Evolutionary conservation across 2,888 invertebrate genomes (phyloP), one percentile per base, ranked within the genome.

Genomic region (Willowsia nigromaculata): DNA sequence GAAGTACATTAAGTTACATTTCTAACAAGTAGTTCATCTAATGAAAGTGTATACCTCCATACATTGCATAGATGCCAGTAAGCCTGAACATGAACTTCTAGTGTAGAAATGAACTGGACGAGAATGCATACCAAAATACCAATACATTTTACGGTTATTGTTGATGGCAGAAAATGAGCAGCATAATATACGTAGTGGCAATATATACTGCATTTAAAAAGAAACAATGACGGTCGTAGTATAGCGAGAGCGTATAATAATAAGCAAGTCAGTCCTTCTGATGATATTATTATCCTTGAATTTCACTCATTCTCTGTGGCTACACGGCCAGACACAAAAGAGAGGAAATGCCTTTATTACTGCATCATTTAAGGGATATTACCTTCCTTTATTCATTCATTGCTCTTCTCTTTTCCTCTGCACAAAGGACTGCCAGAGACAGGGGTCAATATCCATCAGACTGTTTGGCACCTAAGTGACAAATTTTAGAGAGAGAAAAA

Each of bases 271-370:
- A 68, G 37, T 62, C 30, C 18, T 27, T 33, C 40, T 37, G 37
- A 68, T 37, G 4, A 53, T 65, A 62, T 62, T 81, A 84, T 62
- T 81, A 84, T 80, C 80, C 83, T 84, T 84, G 68, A 88, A 78
- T 85, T 43, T 56, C 78, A 78, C 76, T 74, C 50, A 33, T 53
- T 56, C 65, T 37, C 30, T 47, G 15, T 62, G 30, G 74, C 27
- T 27, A 30, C 53, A 33, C 0, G 15, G 27, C 53, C 56, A 27
- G 0, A 40, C 13, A 89, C 89, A 89, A 89, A 81, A 89, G 89
- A 89, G 56, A 89, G 89, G 89, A 89, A 89, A 78, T 89, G 62
- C 85, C 89, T 89, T 87, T 89, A 88, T 88, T 30, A 27, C 65
- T 59, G 74, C 62, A 62, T 83, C 88, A 56, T 78, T 83, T 89